Evolutionary conservation across 1,140 invertebrate species (phyloP).

Genomic region (Yoshiicerus persimilis): DNA sequence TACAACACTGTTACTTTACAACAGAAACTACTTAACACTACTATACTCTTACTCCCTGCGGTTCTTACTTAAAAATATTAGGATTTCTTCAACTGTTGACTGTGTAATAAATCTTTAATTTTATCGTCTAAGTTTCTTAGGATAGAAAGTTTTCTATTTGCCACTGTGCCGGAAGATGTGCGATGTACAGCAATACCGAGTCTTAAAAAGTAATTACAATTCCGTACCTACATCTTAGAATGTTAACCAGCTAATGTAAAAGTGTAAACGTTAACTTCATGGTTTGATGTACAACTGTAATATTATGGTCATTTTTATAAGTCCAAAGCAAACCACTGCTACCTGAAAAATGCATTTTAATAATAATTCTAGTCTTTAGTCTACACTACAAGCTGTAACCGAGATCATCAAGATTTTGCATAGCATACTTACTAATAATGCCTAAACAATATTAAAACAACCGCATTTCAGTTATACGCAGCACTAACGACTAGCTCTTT

Average conservation of each 20-base stretch:
- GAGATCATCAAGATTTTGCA: background rate
- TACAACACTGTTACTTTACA: background rate
- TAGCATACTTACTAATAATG: no score
- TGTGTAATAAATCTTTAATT: background rate
- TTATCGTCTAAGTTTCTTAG: background rate
- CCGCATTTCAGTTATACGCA: background rate
- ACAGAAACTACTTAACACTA: background rate
- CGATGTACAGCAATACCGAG: no score
- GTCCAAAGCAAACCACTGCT: background rate
- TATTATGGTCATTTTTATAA: background rate
- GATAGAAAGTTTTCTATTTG: background rate
- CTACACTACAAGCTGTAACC: background rate
- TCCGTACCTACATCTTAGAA: background rate
- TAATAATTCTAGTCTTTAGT: no score
- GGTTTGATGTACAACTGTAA: background rate
- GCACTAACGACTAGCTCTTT: background rate
- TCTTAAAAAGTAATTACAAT: background rate
- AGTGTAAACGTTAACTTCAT: background rate
- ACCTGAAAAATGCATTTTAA: background rate
- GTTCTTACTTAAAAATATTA: background rate
- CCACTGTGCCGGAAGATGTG: background rate
- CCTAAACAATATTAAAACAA: background rate
- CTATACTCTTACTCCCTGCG: background rate
- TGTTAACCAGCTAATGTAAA: background rate
- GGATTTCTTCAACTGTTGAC: background rate